phyloP scores from a whole-genome alignment of 2,113 vertebrate genomes.

The Saccopteryx leptura region DNA sequence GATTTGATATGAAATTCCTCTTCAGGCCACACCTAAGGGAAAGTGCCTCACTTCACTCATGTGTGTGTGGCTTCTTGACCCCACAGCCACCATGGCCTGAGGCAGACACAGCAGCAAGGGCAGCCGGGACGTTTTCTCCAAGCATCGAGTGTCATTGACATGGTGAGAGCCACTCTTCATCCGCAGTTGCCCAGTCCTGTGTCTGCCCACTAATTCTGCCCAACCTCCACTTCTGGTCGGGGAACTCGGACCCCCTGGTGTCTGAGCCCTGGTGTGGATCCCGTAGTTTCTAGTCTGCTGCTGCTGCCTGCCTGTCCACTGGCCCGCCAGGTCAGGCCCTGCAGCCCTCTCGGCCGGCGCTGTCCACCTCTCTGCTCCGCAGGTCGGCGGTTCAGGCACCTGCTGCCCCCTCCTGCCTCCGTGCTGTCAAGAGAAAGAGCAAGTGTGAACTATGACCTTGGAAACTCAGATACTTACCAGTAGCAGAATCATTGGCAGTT shows the following conservation, averaged over 20 bases:
- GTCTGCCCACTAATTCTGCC: neutral
- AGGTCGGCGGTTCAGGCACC: neutral
- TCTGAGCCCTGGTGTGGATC: neutral
- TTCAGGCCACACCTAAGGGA: neutral
- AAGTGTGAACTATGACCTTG: conserved; percentile 55
- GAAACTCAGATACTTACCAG: neutral
- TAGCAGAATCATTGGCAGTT: conserved; percentile 3
- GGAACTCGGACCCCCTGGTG: neutral
- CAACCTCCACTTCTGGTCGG: neutral
- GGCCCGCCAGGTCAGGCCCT: neutral
- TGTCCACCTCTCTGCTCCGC: neutral
- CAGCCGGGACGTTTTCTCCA: neutral
- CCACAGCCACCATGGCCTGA: neutral
- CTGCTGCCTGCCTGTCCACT: neutral
- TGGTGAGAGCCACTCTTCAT: neutral
- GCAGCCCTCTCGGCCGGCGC: neutral
- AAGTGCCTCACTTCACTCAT: neutral
- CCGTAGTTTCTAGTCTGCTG: neutral
- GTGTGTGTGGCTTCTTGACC: neutral
- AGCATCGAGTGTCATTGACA: neutral
- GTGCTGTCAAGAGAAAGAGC: conserved; percentile 66
- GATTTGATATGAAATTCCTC: conserved; percentile 39
- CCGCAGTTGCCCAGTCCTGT: neutral
- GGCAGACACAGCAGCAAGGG: conserved; percentile 17
- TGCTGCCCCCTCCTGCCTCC: neutral